Conservation (phyloP, 2,888 invertebrate genomes). For the Torymus aiolomorphi region DNA sequence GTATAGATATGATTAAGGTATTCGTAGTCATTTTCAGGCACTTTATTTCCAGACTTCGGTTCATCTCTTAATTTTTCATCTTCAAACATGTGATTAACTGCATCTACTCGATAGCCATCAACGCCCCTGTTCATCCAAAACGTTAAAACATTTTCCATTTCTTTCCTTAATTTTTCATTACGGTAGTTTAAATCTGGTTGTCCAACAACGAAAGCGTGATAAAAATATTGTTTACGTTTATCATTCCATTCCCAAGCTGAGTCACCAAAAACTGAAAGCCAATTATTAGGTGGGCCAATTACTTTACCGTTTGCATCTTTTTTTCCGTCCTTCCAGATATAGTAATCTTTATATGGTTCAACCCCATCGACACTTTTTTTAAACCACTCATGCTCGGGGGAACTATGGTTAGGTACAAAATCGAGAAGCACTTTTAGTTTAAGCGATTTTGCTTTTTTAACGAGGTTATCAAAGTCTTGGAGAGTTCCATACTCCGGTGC, state of each 20-base stretch:
- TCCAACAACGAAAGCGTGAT: constrained; percentile 80
- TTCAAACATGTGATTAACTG: constrained; percentile 71
- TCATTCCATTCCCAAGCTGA: constrained; percentile 81
- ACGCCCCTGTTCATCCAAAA: constrained; percentile 81
- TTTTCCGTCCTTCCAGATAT: constrained; percentile 84
- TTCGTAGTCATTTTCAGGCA: constrained; percentile 65
- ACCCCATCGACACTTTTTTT: constrained; percentile 80
- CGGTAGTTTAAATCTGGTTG: constrained; percentile 84
- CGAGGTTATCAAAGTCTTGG: constrained; percentile 77
- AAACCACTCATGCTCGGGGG: constrained; percentile 90
- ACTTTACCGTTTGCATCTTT: constrained; percentile 65
- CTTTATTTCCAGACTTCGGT: constrained; percentile 60
- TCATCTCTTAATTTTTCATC: constrained; percentile 67
- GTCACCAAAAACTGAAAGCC: constrained; percentile 79
- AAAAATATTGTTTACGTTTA: constrained; percentile 79
- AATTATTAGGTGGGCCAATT: constrained; percentile 77
- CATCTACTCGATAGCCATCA: constrained; percentile 80
- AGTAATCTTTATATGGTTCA: constrained; percentile 83
- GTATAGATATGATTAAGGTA: constrained; percentile 73
- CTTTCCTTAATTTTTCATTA: constrained; percentile 75
- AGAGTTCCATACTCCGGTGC: constrained; percentile 80
- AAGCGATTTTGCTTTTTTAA: constrained; percentile 72
- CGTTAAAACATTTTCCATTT: constrained; percentile 77
- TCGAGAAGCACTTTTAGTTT: constrained; percentile 75
- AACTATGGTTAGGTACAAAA: constrained; percentile 82